Evolutionary conservation across 2,797 vertebrate species (phyloP).

Genomic region (Falco peregrinus): DNA sequence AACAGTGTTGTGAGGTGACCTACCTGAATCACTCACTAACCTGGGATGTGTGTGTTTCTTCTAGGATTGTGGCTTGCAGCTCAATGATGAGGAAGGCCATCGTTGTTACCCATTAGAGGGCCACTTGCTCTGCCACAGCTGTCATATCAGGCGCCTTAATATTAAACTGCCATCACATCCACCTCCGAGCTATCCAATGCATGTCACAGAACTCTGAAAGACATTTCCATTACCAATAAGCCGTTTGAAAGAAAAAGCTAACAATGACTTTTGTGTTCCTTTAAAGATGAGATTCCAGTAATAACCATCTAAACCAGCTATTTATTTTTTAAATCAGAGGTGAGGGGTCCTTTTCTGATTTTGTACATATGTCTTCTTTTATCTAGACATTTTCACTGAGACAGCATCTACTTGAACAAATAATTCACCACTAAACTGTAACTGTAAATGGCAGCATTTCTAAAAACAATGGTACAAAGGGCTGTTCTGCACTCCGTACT

Average conservation of each 20-base stretch:
- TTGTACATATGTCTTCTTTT: constrained; percentile 16
- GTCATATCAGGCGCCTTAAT: constrained; percentile 92
- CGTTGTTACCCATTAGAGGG: constrained; percentile 95
- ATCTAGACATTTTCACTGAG: constrained; percentile 29
- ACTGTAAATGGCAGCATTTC: constrained; percentile 15
- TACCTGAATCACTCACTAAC: background rate
- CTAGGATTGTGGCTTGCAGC: constrained; percentile 94
- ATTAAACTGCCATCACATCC: constrained; percentile 78
- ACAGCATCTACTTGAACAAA: constrained; percentile 57
- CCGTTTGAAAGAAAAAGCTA: background rate
- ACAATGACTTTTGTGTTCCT: background rate
- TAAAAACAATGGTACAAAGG: constrained; percentile 3
- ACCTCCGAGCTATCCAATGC: constrained; percentile 86
- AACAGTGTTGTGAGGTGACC: background rate
- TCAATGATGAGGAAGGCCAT: constrained; percentile 94
- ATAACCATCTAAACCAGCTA: constrained; percentile 43
- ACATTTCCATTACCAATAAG: background rate
- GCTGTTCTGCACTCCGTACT: constrained; percentile 10
- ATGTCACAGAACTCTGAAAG: constrained; percentile 93
- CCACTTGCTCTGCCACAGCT: constrained; percentile 93
- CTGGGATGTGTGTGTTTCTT: background rate
- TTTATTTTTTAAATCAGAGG: constrained; percentile 69
- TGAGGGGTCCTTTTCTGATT: constrained; percentile 51
- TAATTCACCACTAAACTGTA: constrained; percentile 25
- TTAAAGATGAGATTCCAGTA: constrained; percentile 33